Base-by-base conservation (phyloP, 1,140 invertebrate genomes). In the Zaprionus kolodkinae region DNA sequence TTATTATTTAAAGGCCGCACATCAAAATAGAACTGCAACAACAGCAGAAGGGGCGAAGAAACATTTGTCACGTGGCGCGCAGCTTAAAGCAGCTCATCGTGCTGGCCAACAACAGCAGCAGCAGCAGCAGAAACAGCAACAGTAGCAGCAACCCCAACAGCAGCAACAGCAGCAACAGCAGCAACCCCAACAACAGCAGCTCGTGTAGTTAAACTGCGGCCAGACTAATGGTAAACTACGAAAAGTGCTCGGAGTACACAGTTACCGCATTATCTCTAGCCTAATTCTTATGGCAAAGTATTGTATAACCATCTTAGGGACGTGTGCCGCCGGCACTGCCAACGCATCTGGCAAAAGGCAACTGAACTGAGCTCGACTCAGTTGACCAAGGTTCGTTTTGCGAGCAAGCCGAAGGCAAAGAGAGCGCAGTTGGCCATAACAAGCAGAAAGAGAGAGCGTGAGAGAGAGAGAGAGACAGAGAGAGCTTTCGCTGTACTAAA, bases 401-500 rank as follows among this genome's bases (percentile, higher is more conserved):
- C 21, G 21, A 21, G 35, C 9, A 11, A 21, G n/a, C 17, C 68
- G 27, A 15, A 54, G 60, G 66, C 63, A 74, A 15, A 35, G 72
- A 11, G 15, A 52, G 54, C 15, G 15, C 15, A 33, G 10, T 17
- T 25, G 11, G 12, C 15, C 68, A 62, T 50, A 73, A 17, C 15
- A 11, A 35, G 12, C 36, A 13, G 2, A 4, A 27, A 27, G 25
- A 27, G 4, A 40, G 13, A n/a, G n/a, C n/a, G n/a, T n/a, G 60
- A 52, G 11, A 17, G 10, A 54, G 10, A 13, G 57, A 17, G 17
- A 21, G 40, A 15, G 13, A 43, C 50, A 13, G 11, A 48, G 64
- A 6, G 55, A 87, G 84, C 84, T 88, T 88, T 82, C 7, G 15
- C 0, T 75, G 84, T 84, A 10, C 84, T 88, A 87, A 87, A 87